Evolutionary conservation across 1,140 invertebrate species (phyloP).

Genomic region (Pteromalus puparum): DNA sequence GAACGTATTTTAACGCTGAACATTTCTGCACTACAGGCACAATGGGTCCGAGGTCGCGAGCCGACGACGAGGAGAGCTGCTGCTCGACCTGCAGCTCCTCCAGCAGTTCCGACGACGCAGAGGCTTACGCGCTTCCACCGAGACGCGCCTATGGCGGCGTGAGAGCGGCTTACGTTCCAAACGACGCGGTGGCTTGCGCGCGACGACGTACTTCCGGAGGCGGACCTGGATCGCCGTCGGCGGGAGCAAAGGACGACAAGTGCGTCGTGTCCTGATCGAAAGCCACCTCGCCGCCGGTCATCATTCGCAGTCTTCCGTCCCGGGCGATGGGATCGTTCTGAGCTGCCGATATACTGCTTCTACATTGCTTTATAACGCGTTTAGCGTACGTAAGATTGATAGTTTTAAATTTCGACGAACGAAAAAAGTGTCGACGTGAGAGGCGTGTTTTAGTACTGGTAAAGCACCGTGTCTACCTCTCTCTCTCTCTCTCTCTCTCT

Average conservation of each 20-base stretch:
- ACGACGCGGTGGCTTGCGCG: slow-evolving; percentile 88
- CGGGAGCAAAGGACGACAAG: slow-evolving; percentile 69
- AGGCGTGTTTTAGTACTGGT: not conserved
- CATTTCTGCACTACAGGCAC: not conserved
- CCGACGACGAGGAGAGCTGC: slow-evolving; percentile 84
- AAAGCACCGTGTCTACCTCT: slow-evolving; percentile 8
- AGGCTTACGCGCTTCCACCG: slow-evolving; percentile 88
- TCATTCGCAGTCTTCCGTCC: not conserved
- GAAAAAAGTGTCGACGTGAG: not conserved
- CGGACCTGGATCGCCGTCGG: slow-evolving; percentile 60
- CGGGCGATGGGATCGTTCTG: not conserved
- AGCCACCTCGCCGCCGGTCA: slow-evolving; percentile 4
- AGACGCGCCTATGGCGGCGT: slow-evolving; percentile 89
- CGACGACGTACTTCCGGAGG: slow-evolving; percentile 76
- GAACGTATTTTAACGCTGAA: too few relatives aligned
- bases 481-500: too few relatives aligned
- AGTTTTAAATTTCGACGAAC: too few relatives aligned
- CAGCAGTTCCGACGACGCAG: slow-evolving; percentile 88
- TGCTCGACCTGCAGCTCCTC: slow-evolving; percentile 92
- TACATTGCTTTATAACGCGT: not conserved
- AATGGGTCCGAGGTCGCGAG: slow-evolving; percentile 62
- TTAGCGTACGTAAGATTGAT: too few relatives aligned
- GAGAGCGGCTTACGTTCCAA: slow-evolving; percentile 91
- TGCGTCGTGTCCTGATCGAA: slow-evolving; percentile 71
- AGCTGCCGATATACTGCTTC: not conserved